These are phyloP conservation scores for Tolypeutes matacus DNA, from an alignment of 2,797 vertebrate genomes.

Conservation along the genomic window DNA sequence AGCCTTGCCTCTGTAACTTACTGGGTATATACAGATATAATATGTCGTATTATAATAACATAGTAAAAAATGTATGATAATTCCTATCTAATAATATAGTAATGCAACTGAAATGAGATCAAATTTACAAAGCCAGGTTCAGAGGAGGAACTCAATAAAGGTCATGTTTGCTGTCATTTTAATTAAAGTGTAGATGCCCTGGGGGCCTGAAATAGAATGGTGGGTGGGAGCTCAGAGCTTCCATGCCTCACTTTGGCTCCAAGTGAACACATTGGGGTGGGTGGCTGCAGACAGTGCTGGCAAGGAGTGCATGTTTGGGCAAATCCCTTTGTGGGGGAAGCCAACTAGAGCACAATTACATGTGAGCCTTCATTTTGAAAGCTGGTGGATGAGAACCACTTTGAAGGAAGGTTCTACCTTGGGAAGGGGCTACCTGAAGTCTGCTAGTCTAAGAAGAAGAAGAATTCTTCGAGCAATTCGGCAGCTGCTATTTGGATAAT, in stretches of 20 bases:
- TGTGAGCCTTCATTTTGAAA: background rate
- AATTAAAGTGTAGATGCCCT: background rate
- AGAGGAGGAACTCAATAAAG: background rate
- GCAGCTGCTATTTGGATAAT: background rate
- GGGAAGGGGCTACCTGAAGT: background rate
- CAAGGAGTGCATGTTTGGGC: background rate
- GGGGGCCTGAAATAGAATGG: background rate
- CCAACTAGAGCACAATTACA: too few relatives aligned
- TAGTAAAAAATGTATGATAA: background rate
- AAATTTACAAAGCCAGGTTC: background rate
- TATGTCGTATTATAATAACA: too few relatives aligned
- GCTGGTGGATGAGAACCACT: background rate
- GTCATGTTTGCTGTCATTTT: background rate
- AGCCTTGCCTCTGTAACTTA: background rate
- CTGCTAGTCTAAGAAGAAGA: background rate
- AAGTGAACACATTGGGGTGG: too few relatives aligned
- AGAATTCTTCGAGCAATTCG: background rate
- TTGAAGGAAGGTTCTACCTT: background rate
- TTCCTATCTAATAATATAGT: background rate
- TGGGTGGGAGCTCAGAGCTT: background rate
- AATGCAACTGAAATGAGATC: background rate
- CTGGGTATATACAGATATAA: background rate
- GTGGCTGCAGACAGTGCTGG: background rate
- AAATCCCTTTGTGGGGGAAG: too few relatives aligned
- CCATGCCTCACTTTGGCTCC: too few relatives aligned